Base-by-base conservation (phyloP, 2,113 vertebrate species). In the Sphaerodactylus townsendi region DNA sequence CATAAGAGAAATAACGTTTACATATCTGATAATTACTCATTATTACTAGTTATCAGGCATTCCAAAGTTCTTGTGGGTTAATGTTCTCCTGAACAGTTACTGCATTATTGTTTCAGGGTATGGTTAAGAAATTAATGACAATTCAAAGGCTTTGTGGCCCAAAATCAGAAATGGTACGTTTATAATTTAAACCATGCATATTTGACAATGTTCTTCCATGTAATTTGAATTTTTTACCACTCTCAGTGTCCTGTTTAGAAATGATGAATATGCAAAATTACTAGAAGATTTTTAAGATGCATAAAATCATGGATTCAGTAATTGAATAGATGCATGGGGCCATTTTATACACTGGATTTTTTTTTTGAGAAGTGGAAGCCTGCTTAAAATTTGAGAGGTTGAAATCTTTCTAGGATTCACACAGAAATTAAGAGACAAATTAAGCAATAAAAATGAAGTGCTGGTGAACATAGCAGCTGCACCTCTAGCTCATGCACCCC, bases 231-330 rank as follows among this genome's bases (percentile, higher is more conserved):
- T 21, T 66, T 46, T 65, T 37, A 19, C 10, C 23, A 50, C 69
- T 80, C 53, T 44, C 62, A 70, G 3, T 23, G 66, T 10, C 0
- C 0, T 41, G 9, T 64, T 82, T 87, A 64, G 69, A 62, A 89
- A 89, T 41, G 33, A 3, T 23, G 83, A 53, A 50, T 2, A 85
- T 9, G 73, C 79, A 2, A 0, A 72, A 56, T 74, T 56, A 41
- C 4, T 46, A 10, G 25, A 83, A 9, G 44, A 44, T 85, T 35
- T 87, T 69, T 14, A 62, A 84, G 35, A 53, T 85, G 71, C 3
- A 77, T 17, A 68, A 79, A 88, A 28, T 33, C 65, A 48, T 82
- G 33, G 87, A 17, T n/a, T 66, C 39, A 65, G 83, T 10, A 50
- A 1, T 30, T 80, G 2, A 30, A 53, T 10, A 13, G 0, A 8